Evolutionary conservation across 2,113 vertebrate genomes (phyloP).

Genomic region (Glaucomys volans): DNA sequence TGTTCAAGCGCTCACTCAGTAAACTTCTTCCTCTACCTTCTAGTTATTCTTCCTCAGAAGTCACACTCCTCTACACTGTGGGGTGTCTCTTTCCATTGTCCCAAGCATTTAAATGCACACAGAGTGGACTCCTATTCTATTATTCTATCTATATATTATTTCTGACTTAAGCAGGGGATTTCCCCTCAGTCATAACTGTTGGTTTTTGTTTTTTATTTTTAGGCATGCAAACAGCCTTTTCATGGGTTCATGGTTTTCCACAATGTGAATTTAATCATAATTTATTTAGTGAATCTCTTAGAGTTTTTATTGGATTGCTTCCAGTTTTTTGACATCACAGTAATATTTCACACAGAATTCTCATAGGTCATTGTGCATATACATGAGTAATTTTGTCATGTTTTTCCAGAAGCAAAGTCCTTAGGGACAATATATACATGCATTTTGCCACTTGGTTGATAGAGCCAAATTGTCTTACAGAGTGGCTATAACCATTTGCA

Average conservation of each 20-base stretch:
- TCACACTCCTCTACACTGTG: neutral
- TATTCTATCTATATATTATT: neutral
- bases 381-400: neutral
- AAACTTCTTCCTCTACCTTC: neutral
- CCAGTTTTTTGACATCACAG: neutral
- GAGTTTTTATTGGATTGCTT: neutral
- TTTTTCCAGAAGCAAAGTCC: neutral
- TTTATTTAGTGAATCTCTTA: neutral
- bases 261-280: neutral
- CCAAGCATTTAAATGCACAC: neutral
- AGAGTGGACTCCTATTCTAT: neutral
- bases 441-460: neutral
- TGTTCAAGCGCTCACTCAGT: neutral
- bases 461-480: neutral
- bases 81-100: neutral
- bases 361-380: neutral
- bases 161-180: neutral
- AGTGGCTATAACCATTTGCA: neutral
- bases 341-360: neutral
- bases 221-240: neutral
- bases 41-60: neutral
- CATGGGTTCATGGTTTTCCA: neutral
- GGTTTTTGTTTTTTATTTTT: neutral
- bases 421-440: neutral
- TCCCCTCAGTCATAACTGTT: neutral